phyloP scores from a whole-genome alignment of 2,113 vertebrate species.

The Diglossa brunneiventris region DNA sequence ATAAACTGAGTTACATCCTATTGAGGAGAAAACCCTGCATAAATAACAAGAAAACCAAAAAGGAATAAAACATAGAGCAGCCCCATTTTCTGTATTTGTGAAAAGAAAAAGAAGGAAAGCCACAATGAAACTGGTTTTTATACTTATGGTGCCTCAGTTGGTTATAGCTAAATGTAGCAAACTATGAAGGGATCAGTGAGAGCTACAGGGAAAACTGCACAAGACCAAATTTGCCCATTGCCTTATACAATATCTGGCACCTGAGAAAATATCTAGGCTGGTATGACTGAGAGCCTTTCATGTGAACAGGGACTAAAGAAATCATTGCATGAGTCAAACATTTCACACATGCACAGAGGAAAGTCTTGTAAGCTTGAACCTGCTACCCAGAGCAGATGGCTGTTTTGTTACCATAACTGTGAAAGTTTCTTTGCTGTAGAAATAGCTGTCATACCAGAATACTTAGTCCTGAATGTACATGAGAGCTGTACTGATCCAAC shows the following conservation, averaged over 20 bases:
- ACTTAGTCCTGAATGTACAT: not conserved
- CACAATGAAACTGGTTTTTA: not conserved
- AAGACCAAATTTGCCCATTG: not conserved
- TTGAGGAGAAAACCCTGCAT: not conserved
- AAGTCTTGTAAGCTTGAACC: not conserved
- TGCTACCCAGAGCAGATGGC: not conserved
- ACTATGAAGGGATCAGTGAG: not conserved
- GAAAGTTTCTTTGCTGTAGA: not conserved
- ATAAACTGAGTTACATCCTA: not conserved
- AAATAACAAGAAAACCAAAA: not conserved
- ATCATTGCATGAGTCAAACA: not conserved
- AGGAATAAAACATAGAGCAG: not conserved
- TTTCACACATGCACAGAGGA: not conserved
- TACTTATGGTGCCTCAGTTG: not conserved
- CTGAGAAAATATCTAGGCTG: not conserved
- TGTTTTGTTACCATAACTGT: not conserved
- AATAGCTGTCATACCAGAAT: not conserved
- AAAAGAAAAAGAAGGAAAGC: not conserved
- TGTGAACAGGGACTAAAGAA: not conserved
- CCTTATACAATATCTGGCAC: not conserved
- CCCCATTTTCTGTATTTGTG: not conserved
- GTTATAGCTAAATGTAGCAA: not conserved
- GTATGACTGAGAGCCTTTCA: not conserved
- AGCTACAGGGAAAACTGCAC: not conserved
- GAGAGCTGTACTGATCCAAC: not conserved